Conservation (phyloP, 35 echinoderm and acorn worm species). For the Hemicentrotus pulcherrimus region DNA sequence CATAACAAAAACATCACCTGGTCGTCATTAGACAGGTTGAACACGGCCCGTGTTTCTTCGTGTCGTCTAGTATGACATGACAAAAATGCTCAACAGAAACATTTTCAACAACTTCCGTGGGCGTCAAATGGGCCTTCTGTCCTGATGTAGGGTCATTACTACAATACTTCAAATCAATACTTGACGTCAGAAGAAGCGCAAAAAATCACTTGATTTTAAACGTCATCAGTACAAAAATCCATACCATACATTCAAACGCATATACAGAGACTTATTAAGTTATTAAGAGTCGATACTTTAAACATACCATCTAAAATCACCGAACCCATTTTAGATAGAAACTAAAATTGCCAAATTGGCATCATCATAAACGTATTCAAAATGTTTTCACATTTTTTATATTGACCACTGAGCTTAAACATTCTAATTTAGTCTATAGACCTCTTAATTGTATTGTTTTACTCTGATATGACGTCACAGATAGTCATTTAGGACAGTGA, state of each 20-base stretch:
- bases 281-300: no score
- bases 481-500: background rate
- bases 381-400: background rate
- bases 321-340: no score
- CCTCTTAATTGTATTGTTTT: background rate
- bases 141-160: background rate
- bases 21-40: constrained; percentile 42
- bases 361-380: no score
- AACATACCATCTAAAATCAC: no score
- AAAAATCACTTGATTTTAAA: no score
- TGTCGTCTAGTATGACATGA: background rate
- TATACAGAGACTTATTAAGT: no score
- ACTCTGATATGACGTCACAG: background rate
- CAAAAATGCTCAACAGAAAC: background rate
- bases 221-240: no score
- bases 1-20: constrained; percentile 53
- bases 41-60: background rate
- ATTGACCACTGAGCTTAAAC: background rate
- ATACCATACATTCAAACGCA: no score
- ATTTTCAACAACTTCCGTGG: background rate
- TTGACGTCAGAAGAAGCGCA: no score
- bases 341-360: no score
- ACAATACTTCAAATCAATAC: no score
- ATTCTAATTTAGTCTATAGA: background rate
- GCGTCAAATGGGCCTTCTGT: background rate